Evolutionary conservation across 2,113 vertebrate genomes (phyloP).

Genomic region (Formicarius rufipectus): DNA sequence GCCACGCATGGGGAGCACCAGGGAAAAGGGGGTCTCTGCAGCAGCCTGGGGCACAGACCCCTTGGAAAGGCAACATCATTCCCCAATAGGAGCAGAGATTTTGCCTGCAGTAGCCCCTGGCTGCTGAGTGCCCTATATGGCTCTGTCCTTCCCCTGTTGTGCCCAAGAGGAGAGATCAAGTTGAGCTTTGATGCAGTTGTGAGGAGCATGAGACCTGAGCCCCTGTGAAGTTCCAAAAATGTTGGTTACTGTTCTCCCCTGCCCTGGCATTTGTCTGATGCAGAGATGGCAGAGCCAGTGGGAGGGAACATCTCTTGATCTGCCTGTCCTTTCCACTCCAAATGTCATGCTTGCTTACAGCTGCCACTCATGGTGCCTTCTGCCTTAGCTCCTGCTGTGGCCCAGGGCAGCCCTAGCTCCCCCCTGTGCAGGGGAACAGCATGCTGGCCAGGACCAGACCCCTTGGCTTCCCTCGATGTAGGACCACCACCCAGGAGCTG

Average conservation of each 20-base stretch:
- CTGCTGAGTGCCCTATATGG: fast-evolving
- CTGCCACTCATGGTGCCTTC: neutral
- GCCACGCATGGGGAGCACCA: fast-evolving
- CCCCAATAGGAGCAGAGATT: fast-evolving
- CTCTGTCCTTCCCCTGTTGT: neutral
- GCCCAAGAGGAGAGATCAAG: neutral
- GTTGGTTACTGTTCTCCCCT: neutral
- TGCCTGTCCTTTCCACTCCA: neutral
- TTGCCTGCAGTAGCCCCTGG: neutral
- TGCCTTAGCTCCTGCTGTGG: neutral
- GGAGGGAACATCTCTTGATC: neutral
- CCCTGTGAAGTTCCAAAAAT: neutral
- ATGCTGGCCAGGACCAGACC: neutral
- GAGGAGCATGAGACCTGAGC: fast-evolving
- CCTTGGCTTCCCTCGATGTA: fast-evolving
- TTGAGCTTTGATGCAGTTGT: neutral
- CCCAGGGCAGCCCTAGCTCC: neutral
- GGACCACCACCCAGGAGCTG: neutral
- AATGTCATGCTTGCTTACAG: neutral
- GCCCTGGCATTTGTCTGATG: neutral
- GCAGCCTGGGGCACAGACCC: neutral
- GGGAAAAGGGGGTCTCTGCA: neutral
- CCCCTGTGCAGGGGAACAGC: fast-evolving
- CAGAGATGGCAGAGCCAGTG: neutral
- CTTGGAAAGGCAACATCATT: neutral